These are phyloP conservation scores for Capitulum mitella DNA, from an alignment of 2,888 invertebrate species.

Conservation along the genomic window DNA sequence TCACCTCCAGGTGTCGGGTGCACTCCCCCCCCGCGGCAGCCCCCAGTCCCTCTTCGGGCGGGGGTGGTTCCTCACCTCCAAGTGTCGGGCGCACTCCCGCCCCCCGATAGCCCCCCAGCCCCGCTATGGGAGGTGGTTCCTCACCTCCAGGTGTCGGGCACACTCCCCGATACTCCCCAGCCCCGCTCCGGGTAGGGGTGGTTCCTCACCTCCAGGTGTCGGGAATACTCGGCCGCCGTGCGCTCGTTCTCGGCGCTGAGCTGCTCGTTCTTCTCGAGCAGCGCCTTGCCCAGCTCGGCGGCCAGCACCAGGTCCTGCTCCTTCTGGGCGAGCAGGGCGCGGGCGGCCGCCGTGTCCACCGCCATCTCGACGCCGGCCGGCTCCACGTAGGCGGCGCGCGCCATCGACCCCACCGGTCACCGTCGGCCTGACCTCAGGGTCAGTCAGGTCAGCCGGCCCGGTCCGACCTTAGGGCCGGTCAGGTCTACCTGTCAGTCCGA, in stretches of 20 bases:
- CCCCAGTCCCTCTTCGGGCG: neutral
- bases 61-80: constrained; percentile 43
- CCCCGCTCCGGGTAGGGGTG: neutral
- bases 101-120: neutral
- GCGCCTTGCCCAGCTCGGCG: constrained; percentile 48
- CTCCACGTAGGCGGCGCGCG: neutral
- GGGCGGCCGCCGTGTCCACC: constrained; percentile 52
- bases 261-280: constrained; percentile 47
- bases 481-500: no score
- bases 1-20: constrained; percentile 46
- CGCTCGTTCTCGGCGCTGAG: constrained; percentile 44
- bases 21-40: constrained; percentile 43
- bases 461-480: no score
- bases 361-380: neutral
- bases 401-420: neutral
- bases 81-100: constrained; percentile 44
- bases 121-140: neutral
- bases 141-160: neutral
- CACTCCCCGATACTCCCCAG: neutral
- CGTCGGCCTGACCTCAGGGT: no score
- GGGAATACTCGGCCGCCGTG: constrained; percentile 44
- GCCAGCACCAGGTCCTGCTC: constrained; percentile 48
- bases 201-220: constrained; percentile 45
- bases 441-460: neutral
- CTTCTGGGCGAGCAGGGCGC: constrained; percentile 56